Evolutionary conservation across 2,113 vertebrate genomes (phyloP).

Genomic region (Percopsis transmontana): DNA sequence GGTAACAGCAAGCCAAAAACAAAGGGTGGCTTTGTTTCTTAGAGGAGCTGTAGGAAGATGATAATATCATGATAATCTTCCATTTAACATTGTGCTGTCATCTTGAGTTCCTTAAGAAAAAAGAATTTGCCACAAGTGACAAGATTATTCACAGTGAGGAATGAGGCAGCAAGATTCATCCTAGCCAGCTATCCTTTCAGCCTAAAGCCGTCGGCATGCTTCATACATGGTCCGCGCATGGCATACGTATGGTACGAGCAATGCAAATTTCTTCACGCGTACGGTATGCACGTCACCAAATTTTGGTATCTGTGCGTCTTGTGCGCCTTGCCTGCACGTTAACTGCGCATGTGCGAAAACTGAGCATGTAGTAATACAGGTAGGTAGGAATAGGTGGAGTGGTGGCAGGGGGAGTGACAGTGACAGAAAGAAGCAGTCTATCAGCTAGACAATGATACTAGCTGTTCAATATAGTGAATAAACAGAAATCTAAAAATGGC

Average conservation of each 20-base stretch:
- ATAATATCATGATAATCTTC: conserved; percentile 50
- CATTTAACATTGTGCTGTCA: conserved; percentile 45
- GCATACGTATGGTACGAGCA: no score
- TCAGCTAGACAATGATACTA: conserved; percentile 25
- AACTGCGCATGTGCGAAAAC: no score
- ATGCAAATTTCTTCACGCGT: no score
- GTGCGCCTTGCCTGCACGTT: no score
- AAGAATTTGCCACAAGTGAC: conserved; percentile 46
- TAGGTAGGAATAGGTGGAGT: no score
- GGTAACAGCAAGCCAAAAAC: conserved; percentile 29
- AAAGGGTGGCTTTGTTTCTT: conserved; percentile 15
- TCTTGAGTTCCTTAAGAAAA: conserved; percentile 31
- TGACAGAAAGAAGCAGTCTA: conserved; percentile 41
- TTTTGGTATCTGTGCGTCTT: no score
- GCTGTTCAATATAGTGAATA: conserved; percentile 44
- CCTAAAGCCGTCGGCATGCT: conserved; percentile 19
- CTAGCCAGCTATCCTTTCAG: conserved; percentile 27
- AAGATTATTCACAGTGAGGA: conserved; percentile 46
- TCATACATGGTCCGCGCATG: no score
- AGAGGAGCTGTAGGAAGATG: conserved; percentile 35
- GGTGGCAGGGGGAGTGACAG: background rate
- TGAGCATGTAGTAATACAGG: no score
- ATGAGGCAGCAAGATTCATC: conserved; percentile 34
- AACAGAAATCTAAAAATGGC: conserved; percentile 61
- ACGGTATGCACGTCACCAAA: no score